A percentile compares a stretch with the other conserved stretches of the same genome.
These are phyloP conservation scores for Haemorhous mexicanus DNA, from an alignment of 2,113 vertebrate species.

Conservation along the genomic window DNA sequence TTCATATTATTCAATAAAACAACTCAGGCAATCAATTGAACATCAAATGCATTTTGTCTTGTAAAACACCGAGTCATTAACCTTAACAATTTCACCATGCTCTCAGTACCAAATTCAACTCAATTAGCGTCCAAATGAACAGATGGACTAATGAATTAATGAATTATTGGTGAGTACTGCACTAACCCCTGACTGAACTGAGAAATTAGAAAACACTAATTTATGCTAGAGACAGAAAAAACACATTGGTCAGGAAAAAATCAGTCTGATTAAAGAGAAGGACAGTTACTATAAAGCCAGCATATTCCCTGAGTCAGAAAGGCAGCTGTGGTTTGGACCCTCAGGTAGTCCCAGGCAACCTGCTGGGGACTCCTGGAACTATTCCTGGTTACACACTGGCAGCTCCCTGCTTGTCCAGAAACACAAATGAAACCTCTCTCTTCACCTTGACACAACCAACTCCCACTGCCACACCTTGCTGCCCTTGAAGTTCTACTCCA, in stretches of 20 bases:
- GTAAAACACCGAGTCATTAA: conserved; percentile 71
- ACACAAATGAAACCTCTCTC: neutral
- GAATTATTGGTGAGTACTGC: neutral
- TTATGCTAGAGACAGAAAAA: neutral
- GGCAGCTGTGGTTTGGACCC: neutral
- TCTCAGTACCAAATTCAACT: conserved; percentile 44
- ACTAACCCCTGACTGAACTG: neutral
- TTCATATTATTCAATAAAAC: conserved; percentile 65
- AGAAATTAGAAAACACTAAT: conserved; percentile 42
- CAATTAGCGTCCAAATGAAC: conserved; percentile 49
- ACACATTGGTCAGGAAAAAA: neutral
- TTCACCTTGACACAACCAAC: neutral
- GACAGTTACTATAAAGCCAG: neutral
- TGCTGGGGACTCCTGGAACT: neutral
- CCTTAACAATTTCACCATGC: conserved; percentile 67
- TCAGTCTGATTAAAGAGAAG: neutral
- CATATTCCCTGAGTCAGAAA: neutral
- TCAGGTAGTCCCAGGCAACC: neutral
- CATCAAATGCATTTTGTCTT: conserved; percentile 63
- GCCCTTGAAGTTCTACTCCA: neutral
- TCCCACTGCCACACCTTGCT: neutral
- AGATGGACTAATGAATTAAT: conserved; percentile 53
- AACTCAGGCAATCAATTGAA: conserved; percentile 68
- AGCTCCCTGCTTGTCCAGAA: neutral
- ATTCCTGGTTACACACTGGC: neutral